Conservation (phyloP, 2,888 invertebrate species). For the Piscicola geometra region DNA sequence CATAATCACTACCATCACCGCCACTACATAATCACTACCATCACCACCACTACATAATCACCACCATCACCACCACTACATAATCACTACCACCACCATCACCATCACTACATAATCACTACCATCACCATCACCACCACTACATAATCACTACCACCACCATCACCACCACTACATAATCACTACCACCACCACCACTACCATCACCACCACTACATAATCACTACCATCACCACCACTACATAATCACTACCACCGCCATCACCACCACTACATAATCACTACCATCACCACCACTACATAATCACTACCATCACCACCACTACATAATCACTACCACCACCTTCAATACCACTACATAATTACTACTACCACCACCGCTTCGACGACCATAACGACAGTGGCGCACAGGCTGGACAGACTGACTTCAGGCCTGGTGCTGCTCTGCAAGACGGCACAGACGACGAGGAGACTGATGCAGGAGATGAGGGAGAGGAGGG, state of each 20-base stretch:
- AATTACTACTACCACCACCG: background rate
- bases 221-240: too few relatives aligned
- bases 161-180: too few relatives aligned
- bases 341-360: background rate
- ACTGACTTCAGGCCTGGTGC: slow-evolving; percentile 84
- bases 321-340: background rate
- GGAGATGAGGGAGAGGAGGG: slow-evolving; percentile 73
- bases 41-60: background rate
- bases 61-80: background rate
- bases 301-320: background rate
- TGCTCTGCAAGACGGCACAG: slow-evolving; percentile 87
- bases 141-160: too few relatives aligned
- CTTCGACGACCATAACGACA: slow-evolving; percentile 40
- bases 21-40: background rate
- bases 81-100: background rate
- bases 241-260: background rate
- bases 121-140: too few relatives aligned
- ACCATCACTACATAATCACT: too few relatives aligned
- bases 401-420: slow-evolving; percentile 91
- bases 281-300: background rate
- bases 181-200: slow-evolving; percentile 8
- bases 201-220: background rate
- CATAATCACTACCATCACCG: too few relatives aligned
- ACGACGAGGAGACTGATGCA: slow-evolving; percentile 91
- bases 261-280: too few relatives aligned